These are phyloP conservation scores for Fabriciana adippe DNA, from an alignment of 2,888 invertebrate species.

Conservation along the genomic window DNA sequence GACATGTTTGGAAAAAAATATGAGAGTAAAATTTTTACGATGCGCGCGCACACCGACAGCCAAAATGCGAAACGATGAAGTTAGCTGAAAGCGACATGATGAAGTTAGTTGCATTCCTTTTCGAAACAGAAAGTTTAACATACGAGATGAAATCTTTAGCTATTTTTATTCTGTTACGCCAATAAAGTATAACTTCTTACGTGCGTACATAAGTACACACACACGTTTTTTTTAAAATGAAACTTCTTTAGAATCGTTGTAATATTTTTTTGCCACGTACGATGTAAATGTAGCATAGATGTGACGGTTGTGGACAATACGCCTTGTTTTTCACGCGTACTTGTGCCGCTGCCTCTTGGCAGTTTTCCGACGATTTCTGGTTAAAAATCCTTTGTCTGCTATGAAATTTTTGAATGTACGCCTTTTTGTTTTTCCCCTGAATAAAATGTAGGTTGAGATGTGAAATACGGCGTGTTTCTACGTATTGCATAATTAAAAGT, in stretches of 20 bases:
- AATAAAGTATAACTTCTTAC: not conserved
- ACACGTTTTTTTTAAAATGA: too few species aligned
- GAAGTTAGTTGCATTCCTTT: too few species aligned
- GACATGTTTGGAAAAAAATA: not conserved
- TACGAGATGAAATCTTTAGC: too few species aligned
- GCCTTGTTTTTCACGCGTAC: conserved; percentile 38
- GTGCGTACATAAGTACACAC: too few species aligned
- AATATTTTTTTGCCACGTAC: not conserved
- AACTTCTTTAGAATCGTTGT: too few species aligned
- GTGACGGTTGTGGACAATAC: conserved; percentile 39
- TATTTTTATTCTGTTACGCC: too few species aligned
- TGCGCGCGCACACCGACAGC: too few species aligned
- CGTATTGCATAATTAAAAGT: conserved; percentile 37
- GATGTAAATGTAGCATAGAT: conserved; percentile 31
- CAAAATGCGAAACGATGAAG: too few species aligned
- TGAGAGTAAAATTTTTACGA: not conserved
- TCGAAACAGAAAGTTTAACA: too few species aligned
- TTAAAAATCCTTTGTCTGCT: conserved; percentile 39
- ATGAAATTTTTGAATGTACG: conserved; percentile 36
- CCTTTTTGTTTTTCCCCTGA: conserved; percentile 31
- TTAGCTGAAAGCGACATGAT: too few species aligned
- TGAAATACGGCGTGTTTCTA: conserved; percentile 28
- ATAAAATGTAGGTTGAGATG: conserved; percentile 36
- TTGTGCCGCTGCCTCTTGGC: conserved; percentile 40
- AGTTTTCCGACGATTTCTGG: conserved; percentile 39